Evolutionary conservation across 2,888 invertebrate species (phyloP).

Genomic region (Ectemnius cavifrons): DNA sequence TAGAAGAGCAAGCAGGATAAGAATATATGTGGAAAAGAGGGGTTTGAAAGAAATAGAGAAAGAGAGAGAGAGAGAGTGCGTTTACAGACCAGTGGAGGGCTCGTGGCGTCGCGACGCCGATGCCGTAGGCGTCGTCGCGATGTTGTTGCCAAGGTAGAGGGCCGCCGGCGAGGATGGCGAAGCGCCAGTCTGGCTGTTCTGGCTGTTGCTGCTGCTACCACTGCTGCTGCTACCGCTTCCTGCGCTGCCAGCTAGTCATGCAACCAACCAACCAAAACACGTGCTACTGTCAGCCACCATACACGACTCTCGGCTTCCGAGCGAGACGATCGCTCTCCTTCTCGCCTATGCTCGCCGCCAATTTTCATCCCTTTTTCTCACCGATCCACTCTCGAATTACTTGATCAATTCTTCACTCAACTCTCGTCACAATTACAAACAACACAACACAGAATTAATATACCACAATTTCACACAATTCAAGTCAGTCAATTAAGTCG

Average conservation of each 20-base stretch:
- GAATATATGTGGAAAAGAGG: constrained; percentile 14
- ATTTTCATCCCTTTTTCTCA: background rate
- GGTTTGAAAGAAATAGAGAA: constrained; percentile 37
- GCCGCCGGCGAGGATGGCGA: constrained; percentile 59
- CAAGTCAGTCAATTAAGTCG: no score
- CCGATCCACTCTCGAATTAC: constrained; percentile 25
- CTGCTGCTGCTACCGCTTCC: constrained; percentile 69
- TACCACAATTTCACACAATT: no score
- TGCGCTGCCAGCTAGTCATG: constrained; percentile 73
- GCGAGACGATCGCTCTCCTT: constrained; percentile 5
- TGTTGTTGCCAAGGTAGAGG: constrained; percentile 62
- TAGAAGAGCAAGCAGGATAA: no score
- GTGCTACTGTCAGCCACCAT: constrained; percentile 65
- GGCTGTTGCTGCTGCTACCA: constrained; percentile 75
- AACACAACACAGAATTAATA: no score
- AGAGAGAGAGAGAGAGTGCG: constrained; percentile 30
- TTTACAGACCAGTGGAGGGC: constrained; percentile 76
- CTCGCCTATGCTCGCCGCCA: background rate
- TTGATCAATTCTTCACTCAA: no score
- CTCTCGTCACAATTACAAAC: no score
- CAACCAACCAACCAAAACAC: constrained; percentile 75
- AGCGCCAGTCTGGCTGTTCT: constrained; percentile 74
- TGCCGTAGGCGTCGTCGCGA: constrained; percentile 52
- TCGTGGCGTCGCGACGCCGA: constrained; percentile 63
- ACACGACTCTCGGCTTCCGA: constrained; percentile 30